Base-by-base conservation (phyloP, 1,140 invertebrate species). In the Drosophila triauraria region DNA sequence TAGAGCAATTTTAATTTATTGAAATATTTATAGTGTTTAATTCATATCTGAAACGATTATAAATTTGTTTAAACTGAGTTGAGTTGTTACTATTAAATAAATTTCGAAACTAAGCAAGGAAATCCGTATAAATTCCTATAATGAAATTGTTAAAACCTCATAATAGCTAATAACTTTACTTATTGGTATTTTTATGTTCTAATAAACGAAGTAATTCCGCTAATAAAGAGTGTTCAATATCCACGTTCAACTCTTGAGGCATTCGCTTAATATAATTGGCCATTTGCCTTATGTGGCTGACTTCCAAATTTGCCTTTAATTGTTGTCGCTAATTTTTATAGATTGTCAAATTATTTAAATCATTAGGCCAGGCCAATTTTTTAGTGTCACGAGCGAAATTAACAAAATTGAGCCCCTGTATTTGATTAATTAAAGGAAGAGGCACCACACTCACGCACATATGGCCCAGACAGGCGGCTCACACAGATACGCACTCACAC, bases 381-480 rank as follows among this genome's bases (percentile, higher is more conserved):
- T 87, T 67, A 80, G 43, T 87, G 84, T 88, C 84, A 75, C 85
- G 35, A 42, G 54, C 72, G 59, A 84, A 84, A 88, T 87, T 88
- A 90, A 87, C 79, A 75, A 88, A 88, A 88, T 80, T 84, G 77
- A 87, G 84, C 72, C 48, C 80, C 56, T 72, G 69, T 64, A 64
- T 79, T 78, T 88, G 84, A 88, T 88, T 88, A 87, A 88, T 87
- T 88, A 78, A 87, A 84, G 84, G 84, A 87, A 88, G 76, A 48
- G 27, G 7, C 78, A 57, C 32, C 32, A 40, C 13, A 40, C 65
- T 50, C 10, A 32, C 38, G 53, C 61, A 61, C 60, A 64, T 70
- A 71, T 70, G 67, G 67, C 67, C 7, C 42, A 59, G 43, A 53
- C 47, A 68, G 20, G 2, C 40, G 62, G 47, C 47, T 44, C 30